phyloP scores from a whole-genome alignment of 2,888 invertebrate genomes.

The Monopis laevigella region DNA sequence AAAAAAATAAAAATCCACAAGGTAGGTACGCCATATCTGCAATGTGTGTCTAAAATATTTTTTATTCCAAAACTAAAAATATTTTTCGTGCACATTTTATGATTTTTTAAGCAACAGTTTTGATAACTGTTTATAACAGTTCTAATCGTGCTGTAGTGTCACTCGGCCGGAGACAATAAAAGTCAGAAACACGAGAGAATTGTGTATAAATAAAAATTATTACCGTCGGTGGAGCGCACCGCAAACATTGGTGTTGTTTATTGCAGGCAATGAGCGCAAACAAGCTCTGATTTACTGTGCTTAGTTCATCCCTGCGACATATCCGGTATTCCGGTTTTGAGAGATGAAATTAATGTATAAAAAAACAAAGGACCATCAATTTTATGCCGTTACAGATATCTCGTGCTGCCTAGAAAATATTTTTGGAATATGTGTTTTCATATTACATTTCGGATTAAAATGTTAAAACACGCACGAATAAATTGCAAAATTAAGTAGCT shows the following conservation, averaged over 20 bases:
- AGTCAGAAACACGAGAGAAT: conserved; percentile 8
- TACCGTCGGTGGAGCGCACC: conserved; percentile 5
- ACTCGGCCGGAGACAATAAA: conserved; percentile 5
- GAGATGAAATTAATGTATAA: not conserved
- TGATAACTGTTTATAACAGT: not conserved
- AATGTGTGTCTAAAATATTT: not conserved
- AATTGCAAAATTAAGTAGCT: too few species aligned
- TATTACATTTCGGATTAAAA: too few species aligned
- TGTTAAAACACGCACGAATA: too few species aligned
- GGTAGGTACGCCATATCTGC: not conserved
- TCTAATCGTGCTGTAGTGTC: conserved; percentile 10
- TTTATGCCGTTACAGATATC: not conserved
- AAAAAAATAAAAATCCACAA: not conserved
- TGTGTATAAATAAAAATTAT: conserved; percentile 9
- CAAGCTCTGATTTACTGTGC: conserved; percentile 8
- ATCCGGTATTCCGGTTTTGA: not conserved
- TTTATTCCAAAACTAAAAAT: not conserved
- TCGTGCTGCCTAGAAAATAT: not conserved
- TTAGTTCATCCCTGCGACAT: conserved; percentile 7
- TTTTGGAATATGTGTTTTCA: too few species aligned
- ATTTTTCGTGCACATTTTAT: not conserved
- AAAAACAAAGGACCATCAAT: conserved; percentile 2
- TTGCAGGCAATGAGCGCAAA: conserved; percentile 10
- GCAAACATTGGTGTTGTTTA: conserved; percentile 8
- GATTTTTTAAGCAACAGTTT: not conserved